Evolutionary conservation across 2,113 vertebrate genomes (phyloP).

Genomic region (Ptilorrhoa leucosticta): DNA sequence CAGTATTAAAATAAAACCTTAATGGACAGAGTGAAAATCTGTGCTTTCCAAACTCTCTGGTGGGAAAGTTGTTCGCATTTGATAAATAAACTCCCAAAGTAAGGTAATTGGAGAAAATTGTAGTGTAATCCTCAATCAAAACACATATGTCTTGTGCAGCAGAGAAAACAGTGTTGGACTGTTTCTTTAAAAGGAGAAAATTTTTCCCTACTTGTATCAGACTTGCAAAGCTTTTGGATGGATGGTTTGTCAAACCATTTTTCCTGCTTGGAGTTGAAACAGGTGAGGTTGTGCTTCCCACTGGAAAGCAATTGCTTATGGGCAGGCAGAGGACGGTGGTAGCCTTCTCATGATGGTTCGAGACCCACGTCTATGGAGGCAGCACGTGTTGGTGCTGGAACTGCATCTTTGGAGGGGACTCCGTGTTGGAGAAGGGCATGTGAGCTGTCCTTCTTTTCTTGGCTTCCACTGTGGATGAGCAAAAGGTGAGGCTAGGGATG

Average conservation of each 20-base stretch:
- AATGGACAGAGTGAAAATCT: slow-evolving; percentile 47
- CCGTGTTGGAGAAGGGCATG: not conserved
- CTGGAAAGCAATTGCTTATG: fast-evolving
- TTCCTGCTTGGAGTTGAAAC: not conserved
- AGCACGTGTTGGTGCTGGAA: fast-evolving
- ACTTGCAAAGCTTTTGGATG: not conserved
- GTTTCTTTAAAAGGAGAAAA: not conserved
- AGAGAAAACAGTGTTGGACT: not conserved
- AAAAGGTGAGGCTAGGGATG: not conserved
- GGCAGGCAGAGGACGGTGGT: not conserved
- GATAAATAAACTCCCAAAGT: slow-evolving; percentile 35
- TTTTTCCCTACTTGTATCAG: not conserved
- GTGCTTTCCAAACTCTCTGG: slow-evolving; percentile 57
- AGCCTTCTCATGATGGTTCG: not conserved
- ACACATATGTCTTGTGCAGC: not conserved
- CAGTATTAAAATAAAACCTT: slow-evolving; percentile 58
- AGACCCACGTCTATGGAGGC: fast-evolving
- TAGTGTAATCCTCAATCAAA: slow-evolving; percentile 18
- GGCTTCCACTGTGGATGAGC: not conserved
- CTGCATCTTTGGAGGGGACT: not conserved
- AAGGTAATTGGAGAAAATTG: slow-evolving; percentile 33
- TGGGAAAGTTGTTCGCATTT: slow-evolving; percentile 28
- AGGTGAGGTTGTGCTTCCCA: not conserved
- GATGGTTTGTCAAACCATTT: not conserved
- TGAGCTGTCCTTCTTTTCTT: not conserved